Evolutionary conservation across 1,140 invertebrate genomes (phyloP).

Genomic region (Papilio polytes): DNA sequence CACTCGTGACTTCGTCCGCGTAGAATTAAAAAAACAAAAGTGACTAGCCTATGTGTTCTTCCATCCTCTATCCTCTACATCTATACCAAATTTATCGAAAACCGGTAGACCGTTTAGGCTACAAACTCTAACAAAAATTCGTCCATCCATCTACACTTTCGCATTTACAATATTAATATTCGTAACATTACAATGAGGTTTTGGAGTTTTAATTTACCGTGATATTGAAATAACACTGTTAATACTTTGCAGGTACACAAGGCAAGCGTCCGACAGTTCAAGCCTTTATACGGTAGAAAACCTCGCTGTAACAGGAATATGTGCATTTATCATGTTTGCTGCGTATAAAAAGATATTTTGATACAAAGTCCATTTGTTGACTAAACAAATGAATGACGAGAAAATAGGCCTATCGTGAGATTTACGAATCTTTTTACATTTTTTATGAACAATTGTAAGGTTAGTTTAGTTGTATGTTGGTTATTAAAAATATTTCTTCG

Average conservation of each 20-base stretch:
- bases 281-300: neutral
- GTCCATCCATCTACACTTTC: too few relatives aligned
- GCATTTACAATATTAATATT: too few relatives aligned
- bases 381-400: too few relatives aligned
- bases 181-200: neutral
- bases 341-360: conserved; percentile 11
- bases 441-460: conserved; percentile 1
- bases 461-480: conserved; percentile 11
- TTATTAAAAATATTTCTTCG: neutral
- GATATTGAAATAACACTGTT: neutral
- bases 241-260: conserved; percentile 16
- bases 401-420: neutral
- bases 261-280: neutral
- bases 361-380: neutral
- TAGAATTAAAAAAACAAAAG: too few relatives aligned
- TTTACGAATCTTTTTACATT: neutral
- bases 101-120: too few relatives aligned
- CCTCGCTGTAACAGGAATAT: neutral
- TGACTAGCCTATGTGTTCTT: too few relatives aligned
- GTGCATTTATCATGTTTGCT: neutral
- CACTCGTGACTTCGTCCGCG: too few relatives aligned
- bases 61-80: too few relatives aligned
- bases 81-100: too few relatives aligned
- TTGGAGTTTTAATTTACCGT: neutral
- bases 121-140: too few relatives aligned